Conservation (phyloP, 1,140 invertebrate species). For the Pogonognathellus flavescens region DNA sequence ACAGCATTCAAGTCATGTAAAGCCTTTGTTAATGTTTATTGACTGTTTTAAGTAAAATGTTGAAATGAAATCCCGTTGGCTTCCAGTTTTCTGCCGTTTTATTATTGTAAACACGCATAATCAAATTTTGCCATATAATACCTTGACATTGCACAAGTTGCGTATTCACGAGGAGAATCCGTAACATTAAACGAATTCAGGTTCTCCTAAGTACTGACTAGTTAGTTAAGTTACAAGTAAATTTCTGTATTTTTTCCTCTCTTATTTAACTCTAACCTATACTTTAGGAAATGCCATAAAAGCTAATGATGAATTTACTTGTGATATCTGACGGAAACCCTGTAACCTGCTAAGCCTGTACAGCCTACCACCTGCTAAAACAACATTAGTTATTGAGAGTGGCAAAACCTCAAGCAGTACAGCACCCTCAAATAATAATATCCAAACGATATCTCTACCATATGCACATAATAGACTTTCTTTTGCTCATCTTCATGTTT, state of each 20-base stretch:
- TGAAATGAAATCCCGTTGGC: conserved; percentile 20
- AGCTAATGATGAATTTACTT: conserved; percentile 27
- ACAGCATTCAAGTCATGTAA: neutral
- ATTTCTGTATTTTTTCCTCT: conserved; percentile 12
- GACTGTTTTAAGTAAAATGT: neutral
- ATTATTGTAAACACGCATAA: conserved; percentile 8
- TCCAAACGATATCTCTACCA: neutral
- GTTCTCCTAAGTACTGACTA: neutral
- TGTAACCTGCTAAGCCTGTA: neutral
- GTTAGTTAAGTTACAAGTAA: neutral
- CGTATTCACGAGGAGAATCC: neutral
- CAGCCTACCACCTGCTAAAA: neutral
- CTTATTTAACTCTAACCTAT: conserved; percentile 17
- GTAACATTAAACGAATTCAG: neutral
- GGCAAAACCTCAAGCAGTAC: neutral
- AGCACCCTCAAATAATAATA: conserved; percentile 5
- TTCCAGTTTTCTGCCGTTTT: conserved; percentile 37
- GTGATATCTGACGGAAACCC: conserved; percentile 1
- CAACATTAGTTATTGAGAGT: neutral
- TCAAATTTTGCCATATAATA: neutral
- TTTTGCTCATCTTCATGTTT: neutral
- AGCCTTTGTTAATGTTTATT: too few species aligned
- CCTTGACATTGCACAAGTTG: neutral
- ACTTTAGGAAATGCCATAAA: conserved; percentile 34
- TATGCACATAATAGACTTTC: neutral